Base-by-base conservation (phyloP, 2,113 vertebrate species). In the Malurus elegans region DNA sequence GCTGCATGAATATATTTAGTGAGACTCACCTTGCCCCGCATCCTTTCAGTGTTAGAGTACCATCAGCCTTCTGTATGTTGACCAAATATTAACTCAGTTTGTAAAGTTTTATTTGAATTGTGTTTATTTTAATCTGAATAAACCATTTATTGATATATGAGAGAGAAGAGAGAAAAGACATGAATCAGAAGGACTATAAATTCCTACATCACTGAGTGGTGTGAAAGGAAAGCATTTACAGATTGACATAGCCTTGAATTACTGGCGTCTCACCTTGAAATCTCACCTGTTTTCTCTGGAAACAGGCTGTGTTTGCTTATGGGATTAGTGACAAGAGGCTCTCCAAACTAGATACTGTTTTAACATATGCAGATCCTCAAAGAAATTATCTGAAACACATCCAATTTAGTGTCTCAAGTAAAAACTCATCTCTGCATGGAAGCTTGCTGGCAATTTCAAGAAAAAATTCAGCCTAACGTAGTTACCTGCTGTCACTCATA, bases 381-480 rank as follows among this genome's bases (percentile, higher is more conserved):
- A 48, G 3, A 85, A 58, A 67, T 45, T 34, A 29, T 36, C 32
- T 67, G 20, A 95, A 93, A 62, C 8, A 34, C 1, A 3, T 58
- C 12, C 18, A 34, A 5, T 71, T 50, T 60, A 42, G 6, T 14
- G 5, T 72, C 53, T 88, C 20, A 64, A 45, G 20, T 38, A 67
- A 72, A 36, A 50, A 4, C 1, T 65, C 11, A 18, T 44, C 32
- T 58, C 24, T 67, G 18, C 14, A 20, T 50, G 32, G 10, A 62
- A 54, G 32, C 18, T 67, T 85, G 34, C 12, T 34, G 38, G 36
- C 20, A 72, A 29, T 75, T 82, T 51, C 1, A 0, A 44, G 19
- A 51, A 1, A 3, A 62, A 45, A 7, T 54, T 86, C 18, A 44
- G 1, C 2, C 8, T 29, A 60, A 15, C 0, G 0, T 18, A 60